A percentile compares a stretch with the other conserved stretches of the same genome.
Evolutionary conservation across 2,113 vertebrate genomes (phyloP).

Genomic region (Numida meleagris): DNA sequence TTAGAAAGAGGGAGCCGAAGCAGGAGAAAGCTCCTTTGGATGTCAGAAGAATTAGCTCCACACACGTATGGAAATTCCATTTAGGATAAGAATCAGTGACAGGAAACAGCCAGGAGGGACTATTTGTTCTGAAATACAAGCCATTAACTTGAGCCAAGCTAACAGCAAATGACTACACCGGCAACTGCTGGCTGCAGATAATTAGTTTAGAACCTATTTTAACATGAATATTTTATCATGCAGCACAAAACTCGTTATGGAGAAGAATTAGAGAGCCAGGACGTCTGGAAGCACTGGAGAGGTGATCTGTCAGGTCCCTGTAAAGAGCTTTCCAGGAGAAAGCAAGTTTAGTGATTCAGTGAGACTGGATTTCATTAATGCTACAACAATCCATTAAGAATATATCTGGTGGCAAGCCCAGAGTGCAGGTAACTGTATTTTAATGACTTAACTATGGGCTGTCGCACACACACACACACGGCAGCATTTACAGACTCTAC

Average conservation of each 20-base stretch:
- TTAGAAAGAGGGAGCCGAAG: background rate
- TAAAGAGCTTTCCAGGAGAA: conserved; percentile 60
- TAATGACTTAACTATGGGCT: background rate
- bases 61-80: conserved; percentile 74
- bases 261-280: conserved; percentile 77
- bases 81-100: conserved; percentile 75
- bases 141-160: conserved; percentile 78
- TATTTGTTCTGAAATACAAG: conserved; percentile 78
- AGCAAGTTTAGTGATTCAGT: conserved; percentile 48
- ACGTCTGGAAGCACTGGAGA: conserved; percentile 48
- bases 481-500: background rate
- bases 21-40: conserved; percentile 45
- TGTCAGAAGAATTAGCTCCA: conserved; percentile 55
- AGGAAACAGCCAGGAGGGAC: conserved; percentile 77
- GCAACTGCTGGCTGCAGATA: conserved; percentile 76
- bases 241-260: conserved; percentile 78
- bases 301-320: conserved; percentile 73
- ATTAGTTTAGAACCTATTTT: conserved; percentile 82
- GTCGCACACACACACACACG: background rate
- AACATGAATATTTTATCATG: conserved; percentile 85
- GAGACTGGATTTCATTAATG: conserved; percentile 63
- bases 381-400: conserved; percentile 15
- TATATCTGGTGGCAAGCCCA: background rate
- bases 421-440: background rate
- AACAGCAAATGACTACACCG: conserved; percentile 72